A percentile compares a stretch with the other conserved stretches of the same genome.
Evolutionary conservation across 2,888 invertebrate species (phyloP).

Genomic region (Axea sp.): DNA sequence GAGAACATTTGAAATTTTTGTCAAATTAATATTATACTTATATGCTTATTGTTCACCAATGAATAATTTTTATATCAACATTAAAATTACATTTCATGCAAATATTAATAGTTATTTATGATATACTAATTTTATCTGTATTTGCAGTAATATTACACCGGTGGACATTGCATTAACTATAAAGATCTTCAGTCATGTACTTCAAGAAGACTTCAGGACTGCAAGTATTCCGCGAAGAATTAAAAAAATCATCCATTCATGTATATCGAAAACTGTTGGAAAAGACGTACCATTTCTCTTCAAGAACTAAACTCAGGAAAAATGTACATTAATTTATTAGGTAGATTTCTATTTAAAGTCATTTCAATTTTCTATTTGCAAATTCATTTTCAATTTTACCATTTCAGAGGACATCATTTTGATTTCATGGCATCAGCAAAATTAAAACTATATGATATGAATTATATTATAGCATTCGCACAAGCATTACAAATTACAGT

Average conservation of each 20-base stretch:
- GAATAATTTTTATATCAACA: too few relatives aligned
- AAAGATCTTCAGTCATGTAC: constrained; percentile 83
- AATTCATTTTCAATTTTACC: too few relatives aligned
- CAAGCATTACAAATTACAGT: constrained; percentile 80
- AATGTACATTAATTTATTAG: constrained; percentile 75
- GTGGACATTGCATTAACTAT: constrained; percentile 82
- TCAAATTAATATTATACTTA: too few relatives aligned
- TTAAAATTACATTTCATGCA: too few relatives aligned
- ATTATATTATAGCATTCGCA: constrained; percentile 81
- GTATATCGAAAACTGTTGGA: constrained; percentile 83
- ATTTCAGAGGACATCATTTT: constrained; percentile 83
- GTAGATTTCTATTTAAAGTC: background rate
- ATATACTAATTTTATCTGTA: too few relatives aligned
- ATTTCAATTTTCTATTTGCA: too few relatives aligned
- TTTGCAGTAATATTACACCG: constrained; percentile 81
- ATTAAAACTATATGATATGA: constrained; percentile 81
- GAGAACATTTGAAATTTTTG: too few relatives aligned
- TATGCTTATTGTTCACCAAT: too few relatives aligned
- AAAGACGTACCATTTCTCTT: constrained; percentile 82
- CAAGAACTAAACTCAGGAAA: constrained; percentile 80
- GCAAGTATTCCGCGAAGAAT: constrained; percentile 84
- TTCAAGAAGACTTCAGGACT: constrained; percentile 83
- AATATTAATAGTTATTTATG: too few relatives aligned
- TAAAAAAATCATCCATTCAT: constrained; percentile 83
- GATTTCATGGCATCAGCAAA: constrained; percentile 83